phyloP scores from a whole-genome alignment of 2,113 vertebrate genomes.

The Rhinolophus sinicus region DNA sequence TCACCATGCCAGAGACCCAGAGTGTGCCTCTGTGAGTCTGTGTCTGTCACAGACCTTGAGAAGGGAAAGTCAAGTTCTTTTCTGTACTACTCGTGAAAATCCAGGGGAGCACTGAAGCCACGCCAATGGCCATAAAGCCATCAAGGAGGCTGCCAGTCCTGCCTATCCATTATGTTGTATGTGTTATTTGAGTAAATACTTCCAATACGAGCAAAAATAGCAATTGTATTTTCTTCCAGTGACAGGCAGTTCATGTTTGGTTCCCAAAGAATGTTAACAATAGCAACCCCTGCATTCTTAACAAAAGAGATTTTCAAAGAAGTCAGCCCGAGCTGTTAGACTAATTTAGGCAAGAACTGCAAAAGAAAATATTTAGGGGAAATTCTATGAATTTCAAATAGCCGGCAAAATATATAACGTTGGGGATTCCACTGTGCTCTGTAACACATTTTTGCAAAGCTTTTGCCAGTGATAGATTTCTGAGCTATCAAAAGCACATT shows the following conservation, averaged over 20 bases:
- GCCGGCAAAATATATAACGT: conserved; percentile 39
- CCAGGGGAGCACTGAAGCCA: not conserved
- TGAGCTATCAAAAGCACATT: conserved; percentile 75
- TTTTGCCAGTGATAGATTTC: conserved; percentile 74
- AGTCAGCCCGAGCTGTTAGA: conserved; percentile 64
- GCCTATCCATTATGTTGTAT: not conserved
- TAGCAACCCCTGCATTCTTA: conserved; percentile 2
- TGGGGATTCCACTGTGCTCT: conserved; percentile 62
- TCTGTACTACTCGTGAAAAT: not conserved
- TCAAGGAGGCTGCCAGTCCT: not conserved
- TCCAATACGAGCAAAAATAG: conserved; percentile 69
- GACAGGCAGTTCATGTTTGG: conserved; percentile 60
- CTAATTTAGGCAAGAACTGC: conserved; percentile 71
- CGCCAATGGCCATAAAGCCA: conserved; percentile 44
- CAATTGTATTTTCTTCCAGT: conserved; percentile 43
- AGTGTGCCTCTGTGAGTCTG: not conserved
- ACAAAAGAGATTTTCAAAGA: conserved; percentile 65
- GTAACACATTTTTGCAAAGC: conserved; percentile 56
- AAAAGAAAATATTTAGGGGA: conserved; percentile 65
- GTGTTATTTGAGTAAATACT: conserved; percentile 76
- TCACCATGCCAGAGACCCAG: not conserved
- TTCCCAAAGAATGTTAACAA: conserved; percentile 56
- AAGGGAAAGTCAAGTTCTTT: conserved; percentile 45
- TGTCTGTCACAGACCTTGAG: not conserved
- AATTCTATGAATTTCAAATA: conserved; percentile 70